These are phyloP conservation scores for Phytoseiulus persimilis DNA, from an alignment of 2,888 invertebrate species.

Conservation along the genomic window DNA sequence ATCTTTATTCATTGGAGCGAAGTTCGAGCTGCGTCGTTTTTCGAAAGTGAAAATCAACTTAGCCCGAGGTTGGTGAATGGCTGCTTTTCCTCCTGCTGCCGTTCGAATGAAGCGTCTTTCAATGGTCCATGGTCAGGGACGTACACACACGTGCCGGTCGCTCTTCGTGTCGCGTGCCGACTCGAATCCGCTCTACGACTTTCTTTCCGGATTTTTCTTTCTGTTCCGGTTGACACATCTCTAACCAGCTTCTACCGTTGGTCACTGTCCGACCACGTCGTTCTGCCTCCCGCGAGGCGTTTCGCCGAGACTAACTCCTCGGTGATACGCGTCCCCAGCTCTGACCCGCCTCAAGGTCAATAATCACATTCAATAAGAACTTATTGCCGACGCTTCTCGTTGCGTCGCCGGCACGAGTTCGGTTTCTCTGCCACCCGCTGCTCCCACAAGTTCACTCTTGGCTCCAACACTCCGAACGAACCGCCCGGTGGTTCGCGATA, in stretches of 20 bases:
- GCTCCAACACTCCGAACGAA: neutral
- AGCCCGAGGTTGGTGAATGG: neutral
- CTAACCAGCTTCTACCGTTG: too few relatives aligned
- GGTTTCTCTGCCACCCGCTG: neutral
- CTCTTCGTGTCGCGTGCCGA: too few relatives aligned
- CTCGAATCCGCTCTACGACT: too few relatives aligned
- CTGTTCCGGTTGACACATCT: too few relatives aligned
- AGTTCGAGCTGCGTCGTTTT: neutral
- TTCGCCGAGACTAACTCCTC: too few relatives aligned
- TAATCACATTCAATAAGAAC: constrained; percentile 37
- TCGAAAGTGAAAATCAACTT: neutral
- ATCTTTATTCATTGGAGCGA: neutral
- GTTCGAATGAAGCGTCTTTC: neutral
- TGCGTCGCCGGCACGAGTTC: neutral
- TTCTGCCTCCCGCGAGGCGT: too few relatives aligned
- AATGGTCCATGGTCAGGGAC: too few relatives aligned
- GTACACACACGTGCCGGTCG: too few relatives aligned
- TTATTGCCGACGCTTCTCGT: constrained; percentile 10
- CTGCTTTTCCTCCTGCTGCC: neutral
- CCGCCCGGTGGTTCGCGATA: neutral
- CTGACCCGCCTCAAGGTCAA: neutral
- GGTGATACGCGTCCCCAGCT: neutral
- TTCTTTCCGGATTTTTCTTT: too few relatives aligned
- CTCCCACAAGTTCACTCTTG: neutral
- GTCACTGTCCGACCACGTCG: too few relatives aligned